Percentiles rank a stretch among this genome's conserved stretches.
Evolutionary conservation across 2,797 vertebrate genomes (phyloP).

Genomic region (Myiotriccus ornatus): DNA sequence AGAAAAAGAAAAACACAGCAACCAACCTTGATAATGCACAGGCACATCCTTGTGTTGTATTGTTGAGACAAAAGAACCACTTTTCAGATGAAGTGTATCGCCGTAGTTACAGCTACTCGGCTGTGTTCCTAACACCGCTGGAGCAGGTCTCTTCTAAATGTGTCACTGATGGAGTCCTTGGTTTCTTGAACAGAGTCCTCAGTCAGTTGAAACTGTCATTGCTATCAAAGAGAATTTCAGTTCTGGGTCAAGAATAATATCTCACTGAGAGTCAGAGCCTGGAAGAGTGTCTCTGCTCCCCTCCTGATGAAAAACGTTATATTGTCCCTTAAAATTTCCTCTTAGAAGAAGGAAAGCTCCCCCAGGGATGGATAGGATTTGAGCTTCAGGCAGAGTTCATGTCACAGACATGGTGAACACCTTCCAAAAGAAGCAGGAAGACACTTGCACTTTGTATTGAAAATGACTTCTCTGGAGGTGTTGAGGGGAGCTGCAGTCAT

Average conservation of each 20-base stretch:
- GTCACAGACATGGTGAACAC: background rate
- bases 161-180: background rate
- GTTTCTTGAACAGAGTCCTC: background rate
- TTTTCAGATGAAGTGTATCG: background rate
- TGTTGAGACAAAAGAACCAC: background rate
- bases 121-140: background rate
- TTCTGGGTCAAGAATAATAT: background rate
- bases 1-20: background rate
- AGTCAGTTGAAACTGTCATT: background rate
- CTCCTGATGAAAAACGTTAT: background rate
- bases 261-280: background rate
- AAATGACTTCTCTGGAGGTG: background rate
- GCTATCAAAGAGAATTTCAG: background rate
- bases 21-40: background rate
- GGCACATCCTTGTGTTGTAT: background rate
- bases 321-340: background rate
- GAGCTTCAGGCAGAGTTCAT: background rate
- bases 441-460: background rate
- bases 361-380: background rate
- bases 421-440: background rate
- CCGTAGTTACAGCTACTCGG: background rate
- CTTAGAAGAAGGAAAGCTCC: background rate
- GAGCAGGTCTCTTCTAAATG: background rate
- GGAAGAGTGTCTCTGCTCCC: background rate
- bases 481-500: background rate